Evolutionary conservation across 2,113 vertebrate genomes (phyloP).

Genomic region (Petaurus breviceps): DNA sequence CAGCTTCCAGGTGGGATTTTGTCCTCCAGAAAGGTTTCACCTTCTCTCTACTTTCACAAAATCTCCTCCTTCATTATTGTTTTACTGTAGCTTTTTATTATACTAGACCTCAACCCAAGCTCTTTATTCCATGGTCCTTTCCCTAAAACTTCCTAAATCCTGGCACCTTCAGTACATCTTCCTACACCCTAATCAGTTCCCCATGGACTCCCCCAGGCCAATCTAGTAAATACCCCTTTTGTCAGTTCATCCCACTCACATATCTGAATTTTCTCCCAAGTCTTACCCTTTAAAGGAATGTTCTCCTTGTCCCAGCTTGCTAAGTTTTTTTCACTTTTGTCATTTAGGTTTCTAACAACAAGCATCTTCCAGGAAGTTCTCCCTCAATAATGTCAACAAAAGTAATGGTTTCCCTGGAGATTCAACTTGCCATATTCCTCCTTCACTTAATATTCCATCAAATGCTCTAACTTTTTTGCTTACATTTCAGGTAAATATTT

Average conservation of each 20-base stretch:
- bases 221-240: background rate
- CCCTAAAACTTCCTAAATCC: background rate
- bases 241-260: background rate
- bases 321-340: background rate
- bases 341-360: constrained; percentile 2
- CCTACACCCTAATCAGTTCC: background rate
- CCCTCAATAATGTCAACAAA: background rate
- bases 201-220: background rate
- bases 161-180: background rate
- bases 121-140: background rate
- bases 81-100: background rate
- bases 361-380: background rate
- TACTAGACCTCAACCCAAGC: background rate
- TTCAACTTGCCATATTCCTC: background rate
- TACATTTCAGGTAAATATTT: background rate
- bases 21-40: background rate
- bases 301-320: background rate
- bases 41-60: background rate
- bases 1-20: background rate
- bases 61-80: background rate
- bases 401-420: background rate
- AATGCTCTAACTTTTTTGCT: background rate
- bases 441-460: background rate
- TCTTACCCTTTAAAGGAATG: background rate
- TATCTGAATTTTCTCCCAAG: background rate